These are phyloP conservation scores for Proterorhinus semilunaris DNA, from an alignment of 2,113 vertebrate genomes.

Conservation along the genomic window DNA sequence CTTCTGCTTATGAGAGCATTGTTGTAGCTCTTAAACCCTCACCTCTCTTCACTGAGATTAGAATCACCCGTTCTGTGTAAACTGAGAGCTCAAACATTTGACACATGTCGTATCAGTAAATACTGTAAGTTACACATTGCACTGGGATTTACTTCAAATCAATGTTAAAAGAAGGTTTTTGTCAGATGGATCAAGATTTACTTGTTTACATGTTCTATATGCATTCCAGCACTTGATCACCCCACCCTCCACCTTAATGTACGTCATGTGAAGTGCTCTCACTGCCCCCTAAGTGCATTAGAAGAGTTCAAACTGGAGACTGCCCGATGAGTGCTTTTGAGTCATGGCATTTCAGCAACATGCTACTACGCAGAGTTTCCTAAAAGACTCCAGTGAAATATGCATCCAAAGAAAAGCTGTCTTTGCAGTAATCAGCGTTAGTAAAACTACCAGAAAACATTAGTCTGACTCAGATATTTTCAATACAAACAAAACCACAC, in stretches of 20 bases:
- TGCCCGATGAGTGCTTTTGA: slow-evolving; percentile 14
- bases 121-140: neutral
- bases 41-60: too few species aligned
- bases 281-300: slow-evolving; percentile 38
- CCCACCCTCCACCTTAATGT: slow-evolving; percentile 23
- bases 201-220: neutral
- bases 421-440: neutral
- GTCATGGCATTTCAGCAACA: slow-evolving; percentile 8
- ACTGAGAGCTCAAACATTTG: neutral
- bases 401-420: neutral
- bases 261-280: slow-evolving; percentile 41
- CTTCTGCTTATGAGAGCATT: too few species aligned
- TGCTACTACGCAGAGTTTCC: neutral
- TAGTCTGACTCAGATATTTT: neutral
- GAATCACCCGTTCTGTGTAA: too few species aligned
- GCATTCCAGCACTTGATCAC: neutral
- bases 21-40: too few species aligned
- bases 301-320: slow-evolving; percentile 11
- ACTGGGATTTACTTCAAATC: neutral
- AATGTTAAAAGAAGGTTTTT: neutral
- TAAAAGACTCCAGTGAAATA: neutral
- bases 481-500: slow-evolving; percentile 8
- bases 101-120: neutral
- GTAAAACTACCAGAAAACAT: neutral
- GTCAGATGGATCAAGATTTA: neutral